These are phyloP conservation scores for Acromyrmex heyeri DNA, from an alignment of 1,140 invertebrate species.

Conservation along the genomic window DNA sequence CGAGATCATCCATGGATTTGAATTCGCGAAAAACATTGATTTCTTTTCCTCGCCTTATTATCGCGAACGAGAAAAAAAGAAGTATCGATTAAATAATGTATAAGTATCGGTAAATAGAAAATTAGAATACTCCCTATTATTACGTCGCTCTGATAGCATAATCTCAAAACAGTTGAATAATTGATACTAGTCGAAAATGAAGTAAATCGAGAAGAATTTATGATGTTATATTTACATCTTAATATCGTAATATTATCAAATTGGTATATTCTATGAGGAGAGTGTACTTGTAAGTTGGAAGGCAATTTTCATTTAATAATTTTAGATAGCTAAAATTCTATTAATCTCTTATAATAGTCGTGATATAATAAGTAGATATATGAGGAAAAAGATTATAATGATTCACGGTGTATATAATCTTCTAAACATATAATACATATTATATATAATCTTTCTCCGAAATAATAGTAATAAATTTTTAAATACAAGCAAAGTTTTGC, in stretches of 20 bases:
- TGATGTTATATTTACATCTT: neutral
- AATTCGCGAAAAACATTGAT: neutral
- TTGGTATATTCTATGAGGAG: neutral
- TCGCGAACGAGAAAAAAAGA: neutral
- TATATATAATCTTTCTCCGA: neutral
- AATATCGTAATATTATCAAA: neutral
- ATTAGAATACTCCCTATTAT: neutral
- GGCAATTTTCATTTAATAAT: neutral
- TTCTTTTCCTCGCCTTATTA: neutral
- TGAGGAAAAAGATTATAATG: slow-evolving; percentile 10
- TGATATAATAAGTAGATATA: neutral
- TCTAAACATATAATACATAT: neutral
- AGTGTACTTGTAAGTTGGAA: neutral
- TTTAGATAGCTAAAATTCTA: slow-evolving; percentile 18
- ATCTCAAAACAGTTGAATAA: neutral
- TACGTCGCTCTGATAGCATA: neutral
- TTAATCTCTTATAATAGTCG: slow-evolving; percentile 13
- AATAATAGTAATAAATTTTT: neutral
- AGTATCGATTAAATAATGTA: neutral
- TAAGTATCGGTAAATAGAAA: neutral
- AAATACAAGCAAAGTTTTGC: neutral
- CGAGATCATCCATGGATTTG: neutral
- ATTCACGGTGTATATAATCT: neutral
- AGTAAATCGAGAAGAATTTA: neutral
- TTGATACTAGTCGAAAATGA: neutral